phyloP scores from a whole-genome alignment of 2,113 vertebrate species.

The Rattus norvegicus region DNA sequence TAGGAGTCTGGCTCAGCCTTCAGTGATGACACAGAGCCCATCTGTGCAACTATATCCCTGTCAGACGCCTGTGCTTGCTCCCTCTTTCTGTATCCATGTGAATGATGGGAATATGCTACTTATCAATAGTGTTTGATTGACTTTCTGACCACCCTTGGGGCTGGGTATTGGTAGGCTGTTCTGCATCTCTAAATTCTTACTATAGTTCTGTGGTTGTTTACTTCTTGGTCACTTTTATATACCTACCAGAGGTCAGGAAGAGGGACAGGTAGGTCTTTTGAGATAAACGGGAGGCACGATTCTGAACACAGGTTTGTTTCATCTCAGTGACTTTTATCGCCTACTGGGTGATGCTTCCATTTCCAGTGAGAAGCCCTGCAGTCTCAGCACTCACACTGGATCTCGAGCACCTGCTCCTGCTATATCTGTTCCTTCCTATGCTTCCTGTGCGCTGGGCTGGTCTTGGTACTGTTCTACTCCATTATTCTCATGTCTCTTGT shows the following conservation, averaged over 20 bases:
- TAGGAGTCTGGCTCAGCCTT: background rate
- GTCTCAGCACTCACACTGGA: accelerated
- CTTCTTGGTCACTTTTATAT: background rate
- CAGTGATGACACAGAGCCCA: background rate
- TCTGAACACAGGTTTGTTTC: background rate
- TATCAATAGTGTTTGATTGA: background rate
- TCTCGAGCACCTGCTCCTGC: background rate
- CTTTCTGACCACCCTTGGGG: background rate
- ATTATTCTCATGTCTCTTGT: background rate
- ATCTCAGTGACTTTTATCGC: background rate
- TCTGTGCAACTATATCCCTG: background rate
- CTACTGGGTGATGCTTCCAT: background rate
- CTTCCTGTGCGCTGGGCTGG: background rate
- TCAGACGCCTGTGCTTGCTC: background rate
- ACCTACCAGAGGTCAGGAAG: background rate
- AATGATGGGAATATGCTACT: background rate
- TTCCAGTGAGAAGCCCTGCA: accelerated
- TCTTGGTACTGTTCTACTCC: background rate
- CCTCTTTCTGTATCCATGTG: background rate
- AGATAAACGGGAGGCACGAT: background rate
- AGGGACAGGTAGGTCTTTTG: background rate
- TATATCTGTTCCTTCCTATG: background rate
- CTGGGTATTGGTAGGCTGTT: background rate
- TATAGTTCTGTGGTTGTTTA: background rate
- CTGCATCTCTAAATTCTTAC: background rate